Evolutionary conservation across 2,888 invertebrate genomes (phyloP), one percentile per base, ranked within the genome.

Genomic region (Lomographa bimaculata): DNA sequence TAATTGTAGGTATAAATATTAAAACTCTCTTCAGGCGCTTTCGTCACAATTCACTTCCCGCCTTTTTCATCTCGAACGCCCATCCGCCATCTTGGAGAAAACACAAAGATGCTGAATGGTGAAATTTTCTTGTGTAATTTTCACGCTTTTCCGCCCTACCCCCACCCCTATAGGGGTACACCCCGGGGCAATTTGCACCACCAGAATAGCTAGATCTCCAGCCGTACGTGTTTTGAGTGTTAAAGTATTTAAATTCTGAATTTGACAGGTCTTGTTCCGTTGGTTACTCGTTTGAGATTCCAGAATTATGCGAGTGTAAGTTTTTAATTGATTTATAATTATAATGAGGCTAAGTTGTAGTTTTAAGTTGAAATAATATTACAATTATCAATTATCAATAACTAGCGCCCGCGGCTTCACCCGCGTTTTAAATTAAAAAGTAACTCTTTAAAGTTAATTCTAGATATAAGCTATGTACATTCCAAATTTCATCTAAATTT

Each of bases 101-200:
- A 84, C 78, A 86, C 87, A 87, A 89, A 87, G 86, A 87, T 87
- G 85, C 78, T 84, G 86, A 85, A 84, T 82, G 76, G 80, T 57
- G 82, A 83, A 87, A 87, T 85, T 89, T 89, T 87, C 87, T 87
- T 84, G 82, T 85, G 82, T 87, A 87, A 89, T 87, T 87, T 87
- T 87, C 86, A 75, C 83, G 80, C 79, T 82, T 79, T 79, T 80
- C 79, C 79, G 61, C 71, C 71, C 47, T 50, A 54, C 52, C 45
- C 41, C 41, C 38, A 57, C 44, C 41, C 57, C 57, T 21, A 21
- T 11, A 25, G 42, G 45, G 20, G 36, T 28, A 29, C 25, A 39
- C 20, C 24, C 46, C 16, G 27, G 46, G 52, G 55, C 50, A 57
- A 55, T 54, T 55, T 53, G 39, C 44, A 16, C 39, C 37, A 34